Percentiles rank a stretch among this genome's conserved stretches.
These are phyloP conservation scores for Chalcis sispes DNA, from an alignment of 2,888 invertebrate species.

Conservation along the genomic window DNA sequence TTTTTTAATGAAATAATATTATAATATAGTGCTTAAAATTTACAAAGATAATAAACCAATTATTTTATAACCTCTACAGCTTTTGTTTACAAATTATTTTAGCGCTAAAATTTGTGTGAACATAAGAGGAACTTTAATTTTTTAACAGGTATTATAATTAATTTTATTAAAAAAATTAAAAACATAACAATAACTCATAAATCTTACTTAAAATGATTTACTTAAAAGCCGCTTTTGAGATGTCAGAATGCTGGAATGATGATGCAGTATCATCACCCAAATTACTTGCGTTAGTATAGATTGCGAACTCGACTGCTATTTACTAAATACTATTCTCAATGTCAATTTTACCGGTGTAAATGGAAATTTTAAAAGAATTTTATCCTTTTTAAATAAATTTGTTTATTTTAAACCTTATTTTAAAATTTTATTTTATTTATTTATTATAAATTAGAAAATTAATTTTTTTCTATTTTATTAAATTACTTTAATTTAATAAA, in stretches of 20 bases:
- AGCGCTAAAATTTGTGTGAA: background rate
- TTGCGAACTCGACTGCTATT: conserved; percentile 38
- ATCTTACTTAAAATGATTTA: conserved; percentile 33
- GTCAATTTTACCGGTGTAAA: too few relatives aligned
- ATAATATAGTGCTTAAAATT: background rate
- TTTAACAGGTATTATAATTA: background rate
- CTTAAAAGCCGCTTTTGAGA: conserved; percentile 36
- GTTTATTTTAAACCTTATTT: too few relatives aligned
- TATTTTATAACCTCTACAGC: conserved; percentile 35
- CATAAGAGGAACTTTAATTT: background rate
- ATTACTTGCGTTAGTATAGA: conserved; percentile 22
- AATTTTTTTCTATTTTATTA: too few relatives aligned
- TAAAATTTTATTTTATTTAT: too few relatives aligned
- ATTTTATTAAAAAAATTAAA: background rate
- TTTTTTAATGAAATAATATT: background rate
- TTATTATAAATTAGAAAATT: too few relatives aligned
- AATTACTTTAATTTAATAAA: too few relatives aligned
- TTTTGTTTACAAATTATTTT: conserved; percentile 5
- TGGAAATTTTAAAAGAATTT: too few relatives aligned
- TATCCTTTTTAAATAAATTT: too few relatives aligned
- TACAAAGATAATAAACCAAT: background rate
- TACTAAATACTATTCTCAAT: too few relatives aligned
- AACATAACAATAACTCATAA: background rate
- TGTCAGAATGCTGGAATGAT: conserved; percentile 46
- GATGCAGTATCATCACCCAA: conserved; percentile 49